Base-by-base conservation (phyloP, 2,113 vertebrate genomes). In the Archocentrus centrarchus region DNA sequence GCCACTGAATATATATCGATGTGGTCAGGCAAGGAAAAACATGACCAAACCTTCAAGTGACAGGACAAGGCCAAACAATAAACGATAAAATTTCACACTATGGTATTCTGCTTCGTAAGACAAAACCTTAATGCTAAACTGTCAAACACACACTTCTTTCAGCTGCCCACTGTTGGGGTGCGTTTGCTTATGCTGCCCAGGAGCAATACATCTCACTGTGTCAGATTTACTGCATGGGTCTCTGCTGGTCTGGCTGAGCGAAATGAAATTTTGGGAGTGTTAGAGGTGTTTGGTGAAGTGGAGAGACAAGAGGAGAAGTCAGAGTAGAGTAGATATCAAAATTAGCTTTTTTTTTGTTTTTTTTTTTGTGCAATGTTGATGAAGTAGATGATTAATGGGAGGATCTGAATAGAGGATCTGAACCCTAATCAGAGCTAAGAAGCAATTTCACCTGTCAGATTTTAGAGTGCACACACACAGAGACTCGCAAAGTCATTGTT, bases 31-130 rank as follows among this genome's bases (percentile, higher is more conserved):
- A 61, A 84, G 80, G 55, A 77, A 86, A 94, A 90, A 88, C 75
- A 83, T 11, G 63, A 93, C 77, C 50, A 37, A 75, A 84, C 39
- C 68, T 83, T 62, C 7, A 30, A 80, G 77, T 91, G 93, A 93
- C 92, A 91, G 80, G 78, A 88, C 93, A 89, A 94, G 93, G 93
- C 88, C 92, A 93, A 91, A 90, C 84, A 88, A 82, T 24, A 13
- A 81, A 64, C 9, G 80, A 76, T 87, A 79, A 59, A 83, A 84
- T 93, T 90, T 81, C 79, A 75, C 75, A 59, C 79, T 13, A 14
- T 24, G 73, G 80, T 84, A 87, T 89, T 90, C 68, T 75, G 78
- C 86, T 79, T 61, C 79, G 80, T 85, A 84, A 87, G 82, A 89
- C 22, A 22, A 92, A 92, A 75, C 75, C 88, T 68, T 88, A 90